These are phyloP conservation scores for Lepidocyrtoides sp. DNA, from an alignment of 2,888 invertebrate species.

Conservation along the genomic window DNA sequence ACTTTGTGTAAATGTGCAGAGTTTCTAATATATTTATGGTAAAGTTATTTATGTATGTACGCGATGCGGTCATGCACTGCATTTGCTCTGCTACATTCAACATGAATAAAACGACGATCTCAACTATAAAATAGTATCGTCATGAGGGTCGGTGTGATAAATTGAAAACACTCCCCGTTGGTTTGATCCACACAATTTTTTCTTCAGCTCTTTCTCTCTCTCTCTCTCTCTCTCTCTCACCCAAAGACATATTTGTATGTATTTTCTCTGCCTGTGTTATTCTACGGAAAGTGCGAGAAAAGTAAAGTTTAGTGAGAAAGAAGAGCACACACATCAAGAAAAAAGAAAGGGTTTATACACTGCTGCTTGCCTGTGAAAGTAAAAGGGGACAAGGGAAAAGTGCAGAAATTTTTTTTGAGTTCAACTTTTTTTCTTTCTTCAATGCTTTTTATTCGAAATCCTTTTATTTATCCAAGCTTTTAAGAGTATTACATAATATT, in stretches of 20 bases:
- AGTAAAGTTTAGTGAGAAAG: constrained; percentile 4
- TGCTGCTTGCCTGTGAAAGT: background rate
- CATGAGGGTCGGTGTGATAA: constrained; percentile 63
- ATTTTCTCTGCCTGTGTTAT: constrained; percentile 8
- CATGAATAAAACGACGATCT: constrained; percentile 30
- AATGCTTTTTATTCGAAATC: constrained; percentile 25
- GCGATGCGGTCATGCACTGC: constrained; percentile 53
- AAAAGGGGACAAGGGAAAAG: background rate
- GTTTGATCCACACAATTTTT: constrained; percentile 55
- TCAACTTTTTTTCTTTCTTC: constrained; percentile 17
- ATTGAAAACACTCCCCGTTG: constrained; percentile 57
- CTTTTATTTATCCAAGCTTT: constrained; percentile 46
- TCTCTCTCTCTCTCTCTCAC: too few relatives aligned
- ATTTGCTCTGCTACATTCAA: background rate
- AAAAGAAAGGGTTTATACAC: background rate
- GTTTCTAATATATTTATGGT: constrained; percentile 24
- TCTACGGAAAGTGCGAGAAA: constrained; percentile 31
- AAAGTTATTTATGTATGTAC: constrained; percentile 45
- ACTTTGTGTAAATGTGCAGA: too few relatives aligned
- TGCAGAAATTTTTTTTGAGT: background rate
- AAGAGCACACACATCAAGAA: background rate
- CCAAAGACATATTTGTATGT: background rate
- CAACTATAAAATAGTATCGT: constrained; percentile 64
- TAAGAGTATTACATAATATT: constrained; percentile 49
- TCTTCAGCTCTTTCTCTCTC: background rate